A percentile compares a stretch with the other conserved stretches of the same genome.
Conservation (phyloP, 2,797 vertebrate genomes). For the Phaenicophaeus curvirostris region DNA sequence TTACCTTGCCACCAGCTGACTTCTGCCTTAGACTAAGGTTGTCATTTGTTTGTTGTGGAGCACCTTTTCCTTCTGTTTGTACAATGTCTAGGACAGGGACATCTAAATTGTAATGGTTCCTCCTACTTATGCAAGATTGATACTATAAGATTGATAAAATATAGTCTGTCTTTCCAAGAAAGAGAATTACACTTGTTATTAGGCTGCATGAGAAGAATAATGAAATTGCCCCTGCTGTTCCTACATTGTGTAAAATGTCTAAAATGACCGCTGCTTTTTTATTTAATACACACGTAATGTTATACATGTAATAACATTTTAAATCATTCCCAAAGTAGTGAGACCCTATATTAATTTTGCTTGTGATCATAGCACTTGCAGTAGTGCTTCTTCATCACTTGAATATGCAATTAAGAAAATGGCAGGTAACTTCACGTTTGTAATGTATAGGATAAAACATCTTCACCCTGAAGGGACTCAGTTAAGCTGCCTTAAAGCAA, state of each 20-base stretch:
- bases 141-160: not conserved
- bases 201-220: not conserved
- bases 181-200: not conserved
- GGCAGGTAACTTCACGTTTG: not conserved
- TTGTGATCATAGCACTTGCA: not conserved
- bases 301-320: not conserved
- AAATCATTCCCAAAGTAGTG: not conserved
- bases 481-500: not conserved
- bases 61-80: not conserved
- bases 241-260: not conserved
- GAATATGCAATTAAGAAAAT: conserved; percentile 4
- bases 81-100: not conserved
- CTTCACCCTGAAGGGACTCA: not conserved
- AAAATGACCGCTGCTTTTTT: not conserved
- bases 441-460: not conserved
- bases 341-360: not conserved
- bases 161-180: not conserved
- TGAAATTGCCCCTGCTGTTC: not conserved
- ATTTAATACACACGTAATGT: not conserved
- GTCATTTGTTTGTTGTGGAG: not conserved
- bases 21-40: not conserved
- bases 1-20: not conserved
- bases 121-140: not conserved
- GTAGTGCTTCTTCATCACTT: conserved; percentile 6
- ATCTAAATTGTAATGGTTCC: not conserved